Evolutionary conservation across 2,888 invertebrate genomes (phyloP).

Genomic region (Charanyca ferruginea): DNA sequence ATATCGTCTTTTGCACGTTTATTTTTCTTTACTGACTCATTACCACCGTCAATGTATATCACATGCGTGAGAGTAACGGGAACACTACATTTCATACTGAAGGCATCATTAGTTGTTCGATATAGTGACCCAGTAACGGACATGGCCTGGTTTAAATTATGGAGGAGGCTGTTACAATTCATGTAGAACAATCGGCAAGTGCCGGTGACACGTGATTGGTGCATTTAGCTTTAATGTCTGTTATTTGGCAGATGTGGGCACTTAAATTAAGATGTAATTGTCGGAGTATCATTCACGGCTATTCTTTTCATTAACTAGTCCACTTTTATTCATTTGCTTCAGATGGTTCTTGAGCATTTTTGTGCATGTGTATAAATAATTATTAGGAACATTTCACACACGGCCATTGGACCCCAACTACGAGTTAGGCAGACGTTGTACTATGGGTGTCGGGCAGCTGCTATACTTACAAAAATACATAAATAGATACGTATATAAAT

Average conservation of each 20-base stretch:
- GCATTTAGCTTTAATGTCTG: constrained; percentile 38
- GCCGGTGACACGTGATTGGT: constrained; percentile 52
- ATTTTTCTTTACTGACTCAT: constrained; percentile 41
- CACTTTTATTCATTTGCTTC: constrained; percentile 21
- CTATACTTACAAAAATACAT: too few relatives aligned
- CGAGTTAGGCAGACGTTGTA: too few relatives aligned
- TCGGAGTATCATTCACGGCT: constrained; percentile 1
- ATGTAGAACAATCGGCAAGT: constrained; percentile 66
- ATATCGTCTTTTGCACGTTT: constrained; percentile 59
- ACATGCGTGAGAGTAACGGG: constrained; percentile 51
- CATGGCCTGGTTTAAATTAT: constrained; percentile 74
- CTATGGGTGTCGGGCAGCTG: too few relatives aligned
- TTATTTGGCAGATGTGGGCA: constrained; percentile 44
- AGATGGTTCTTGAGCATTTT: too few relatives aligned
- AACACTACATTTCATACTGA: constrained; percentile 39
- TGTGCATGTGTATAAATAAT: too few relatives aligned
- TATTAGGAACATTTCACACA: too few relatives aligned
- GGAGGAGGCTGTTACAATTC: constrained; percentile 47
- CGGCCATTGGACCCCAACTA: too few relatives aligned
- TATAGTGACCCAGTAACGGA: constrained; percentile 75
- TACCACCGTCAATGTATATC: constrained; percentile 65
- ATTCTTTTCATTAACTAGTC: constrained; percentile 35
- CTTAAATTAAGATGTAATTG: constrained; percentile 37
- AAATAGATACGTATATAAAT: too few relatives aligned
- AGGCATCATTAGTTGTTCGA: constrained; percentile 58